These are phyloP conservation scores for Sinohyriopsis cumingii DNA, from an alignment of 2,888 invertebrate species.

Conservation along the genomic window DNA sequence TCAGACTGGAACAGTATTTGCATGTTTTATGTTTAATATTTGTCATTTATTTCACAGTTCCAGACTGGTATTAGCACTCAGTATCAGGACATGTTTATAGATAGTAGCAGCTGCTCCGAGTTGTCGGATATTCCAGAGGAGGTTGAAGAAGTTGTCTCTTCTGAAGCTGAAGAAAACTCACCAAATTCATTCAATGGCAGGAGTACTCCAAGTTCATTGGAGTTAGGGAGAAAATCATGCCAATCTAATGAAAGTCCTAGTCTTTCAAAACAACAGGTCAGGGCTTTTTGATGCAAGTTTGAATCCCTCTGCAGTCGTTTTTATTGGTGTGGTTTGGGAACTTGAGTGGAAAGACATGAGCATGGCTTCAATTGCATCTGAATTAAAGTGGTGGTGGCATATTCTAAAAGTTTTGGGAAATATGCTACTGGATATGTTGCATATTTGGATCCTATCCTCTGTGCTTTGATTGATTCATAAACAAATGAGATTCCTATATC, in stretches of 20 bases:
- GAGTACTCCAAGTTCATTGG: not conserved
- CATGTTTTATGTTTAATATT: not conserved
- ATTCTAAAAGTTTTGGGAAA: too few relatives aligned
- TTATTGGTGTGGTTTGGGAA: too few relatives aligned
- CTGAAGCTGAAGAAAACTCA: slow-evolving; percentile 31
- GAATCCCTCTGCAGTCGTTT: not conserved
- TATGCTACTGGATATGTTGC: too few relatives aligned
- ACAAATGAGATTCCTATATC: too few relatives aligned
- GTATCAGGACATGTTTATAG: slow-evolving; percentile 40
- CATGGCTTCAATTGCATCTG: too few relatives aligned
- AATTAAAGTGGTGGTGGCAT: too few relatives aligned
- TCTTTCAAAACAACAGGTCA: not conserved
- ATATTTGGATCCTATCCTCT: too few relatives aligned
- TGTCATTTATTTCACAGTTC: slow-evolving; percentile 2
- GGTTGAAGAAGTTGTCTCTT: slow-evolving; percentile 67
- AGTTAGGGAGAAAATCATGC: slow-evolving; percentile 3
- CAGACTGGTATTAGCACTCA: slow-evolving; percentile 4
- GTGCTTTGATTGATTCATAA: too few relatives aligned
- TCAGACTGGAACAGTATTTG: not conserved
- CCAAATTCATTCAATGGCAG: not conserved
- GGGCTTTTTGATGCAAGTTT: not conserved
- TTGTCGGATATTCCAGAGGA: slow-evolving; percentile 74
- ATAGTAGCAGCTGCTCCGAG: slow-evolving; percentile 68
- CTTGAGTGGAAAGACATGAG: too few relatives aligned
- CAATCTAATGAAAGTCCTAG: not conserved